Evolutionary conservation across 2,113 vertebrate species (phyloP).

Genomic region (Siniperca knerii): DNA sequence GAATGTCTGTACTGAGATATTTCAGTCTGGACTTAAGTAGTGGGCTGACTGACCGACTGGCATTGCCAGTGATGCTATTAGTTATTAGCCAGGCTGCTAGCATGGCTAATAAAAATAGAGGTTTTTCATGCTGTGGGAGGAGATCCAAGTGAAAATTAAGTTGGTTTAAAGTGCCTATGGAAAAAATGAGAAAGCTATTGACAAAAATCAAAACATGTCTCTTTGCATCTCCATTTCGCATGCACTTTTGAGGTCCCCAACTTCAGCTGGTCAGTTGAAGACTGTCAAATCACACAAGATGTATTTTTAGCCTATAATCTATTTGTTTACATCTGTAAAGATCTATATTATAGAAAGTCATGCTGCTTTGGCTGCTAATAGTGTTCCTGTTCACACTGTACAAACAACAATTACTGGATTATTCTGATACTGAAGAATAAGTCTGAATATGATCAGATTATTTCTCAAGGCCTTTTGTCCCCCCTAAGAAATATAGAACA

Average conservation of each 20-base stretch:
- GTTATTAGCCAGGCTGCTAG: too few species aligned
- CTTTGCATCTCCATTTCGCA: background rate
- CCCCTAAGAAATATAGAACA: background rate
- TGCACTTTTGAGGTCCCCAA: background rate
- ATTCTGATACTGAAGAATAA: background rate
- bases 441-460: background rate
- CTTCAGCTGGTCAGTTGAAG: background rate
- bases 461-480: background rate
- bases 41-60: background rate
- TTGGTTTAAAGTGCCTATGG: background rate
- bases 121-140: background rate
- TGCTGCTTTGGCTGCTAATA: background rate
- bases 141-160: background rate
- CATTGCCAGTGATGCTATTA: background rate
- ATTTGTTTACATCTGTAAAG: too few species aligned
- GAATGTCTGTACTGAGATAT: background rate
- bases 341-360: background rate
- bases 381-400: background rate
- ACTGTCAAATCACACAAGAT: background rate
- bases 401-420: background rate
- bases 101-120: background rate
- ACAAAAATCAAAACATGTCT: background rate
- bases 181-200: background rate
- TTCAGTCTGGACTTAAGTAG: background rate
- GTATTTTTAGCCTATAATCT: too few species aligned